A percentile compares a stretch with the other conserved stretches of the same genome.
Evolutionary conservation across 1,140 invertebrate species (phyloP).

Genomic region (Colletes latitarsis): DNA sequence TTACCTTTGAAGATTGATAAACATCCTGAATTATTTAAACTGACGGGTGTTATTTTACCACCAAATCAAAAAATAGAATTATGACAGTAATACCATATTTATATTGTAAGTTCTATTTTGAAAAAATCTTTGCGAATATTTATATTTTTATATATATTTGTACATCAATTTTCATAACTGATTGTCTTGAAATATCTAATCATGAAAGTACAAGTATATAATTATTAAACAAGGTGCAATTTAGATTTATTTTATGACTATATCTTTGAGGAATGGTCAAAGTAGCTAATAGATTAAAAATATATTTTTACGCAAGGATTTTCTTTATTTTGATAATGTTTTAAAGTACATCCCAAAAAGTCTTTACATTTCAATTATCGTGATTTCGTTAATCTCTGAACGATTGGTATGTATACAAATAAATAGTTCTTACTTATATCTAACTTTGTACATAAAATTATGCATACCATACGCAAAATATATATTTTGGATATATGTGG

Average conservation of each 20-base stretch:
- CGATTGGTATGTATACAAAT: constrained; percentile 31
- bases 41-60: constrained; percentile 65
- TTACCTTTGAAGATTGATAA: constrained; percentile 67
- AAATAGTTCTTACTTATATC: constrained; percentile 35
- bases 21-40: constrained; percentile 61
- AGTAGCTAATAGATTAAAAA: not conserved
- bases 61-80: not conserved
- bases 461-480: constrained; percentile 11
- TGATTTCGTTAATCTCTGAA: constrained; percentile 2
- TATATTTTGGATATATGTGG: not conserved
- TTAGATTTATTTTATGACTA: not conserved
- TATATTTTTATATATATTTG: constrained; percentile 16
- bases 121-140: not conserved
- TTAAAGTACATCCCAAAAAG: constrained; percentile 29
- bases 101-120: not conserved
- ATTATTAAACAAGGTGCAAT: not conserved
- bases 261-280: not conserved
- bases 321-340: constrained; percentile 37
- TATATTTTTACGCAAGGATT: not conserved
- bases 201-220: no score
- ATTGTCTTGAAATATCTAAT: no score
- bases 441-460: constrained; percentile 43
- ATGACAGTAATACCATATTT: not conserved
- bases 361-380: constrained; percentile 17
- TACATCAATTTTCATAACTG: not conserved